Evolutionary conservation across 2,113 vertebrate species (phyloP), one percentile per base, ranked within the genome.

Genomic region (Clarias gariepinus): DNA sequence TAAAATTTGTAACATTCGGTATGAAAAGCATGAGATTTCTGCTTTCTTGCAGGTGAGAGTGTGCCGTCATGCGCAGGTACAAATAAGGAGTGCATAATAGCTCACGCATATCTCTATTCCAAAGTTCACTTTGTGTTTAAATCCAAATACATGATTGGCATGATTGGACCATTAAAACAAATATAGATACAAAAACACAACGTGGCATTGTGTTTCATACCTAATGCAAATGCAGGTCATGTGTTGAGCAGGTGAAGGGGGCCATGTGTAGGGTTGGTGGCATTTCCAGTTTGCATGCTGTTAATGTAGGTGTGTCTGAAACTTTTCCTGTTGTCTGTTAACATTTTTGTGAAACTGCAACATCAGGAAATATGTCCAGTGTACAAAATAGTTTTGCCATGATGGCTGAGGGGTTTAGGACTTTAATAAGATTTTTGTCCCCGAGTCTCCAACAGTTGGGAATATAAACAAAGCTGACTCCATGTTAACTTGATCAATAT

Each of bases 221-320:
- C 9, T 58, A 58, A 60, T 58, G 55, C 77, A 79, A 79, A 79
- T 30, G 55, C n/a, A 57, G 15, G n/a, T 7, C 52, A 19, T 30
- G 53, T 2, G 53, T 79, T 79, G 57, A 79, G n/a, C 21, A 30
- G 74, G 74, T 53, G 23, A 76, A 52, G 47, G 25, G 73, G 3
- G 9, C 4, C 11, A 8, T 53, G 16, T 55, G 8, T 19, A 57
- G 53, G 53, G 53, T 58, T 57, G 53, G 16, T n/a, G 74, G 25
- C 6, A 78, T 78, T 78, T 78, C 23, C 23, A 77, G 41, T 57
- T 78, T 79, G 76, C n/a, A 30, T 79, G 73, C 52, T 53, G 11
- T 23, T 41, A 41, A 21, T 73, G 18, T 73, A 23, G 19, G 33
- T 73, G 36, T 6, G 9, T 73, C 69, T 41, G 18, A 3, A 73